Evolutionary conservation across 2,797 vertebrate genomes (phyloP), one percentile per base, ranked within the genome.

Genomic region (Glossophaga mutica): DNA sequence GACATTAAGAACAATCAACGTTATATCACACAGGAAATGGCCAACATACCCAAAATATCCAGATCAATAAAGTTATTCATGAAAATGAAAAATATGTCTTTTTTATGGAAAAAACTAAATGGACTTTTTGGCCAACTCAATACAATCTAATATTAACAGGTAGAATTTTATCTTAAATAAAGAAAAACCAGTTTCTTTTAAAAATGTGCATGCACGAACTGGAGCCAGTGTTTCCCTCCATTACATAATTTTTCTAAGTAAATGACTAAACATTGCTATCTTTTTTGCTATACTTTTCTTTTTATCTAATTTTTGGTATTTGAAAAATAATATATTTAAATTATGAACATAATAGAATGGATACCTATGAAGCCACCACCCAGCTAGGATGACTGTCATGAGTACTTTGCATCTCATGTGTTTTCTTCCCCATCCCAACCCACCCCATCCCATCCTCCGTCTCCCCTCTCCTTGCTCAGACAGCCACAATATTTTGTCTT

Each of bases 91-190:
- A 62, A 14, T 59, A 14, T 32, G 29, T 29, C 32, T n/a, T 65
- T n/a, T 65, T 65, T 65, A 65, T n/a, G 62, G 62, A 65, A 65
- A n/a, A 65, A 12, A 65, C 6, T 65, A 65, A 65, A 65, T 6
- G 6, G 62, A n/a, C 29, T n/a, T 65, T 65, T 65, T 15, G 29
- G 32, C 29, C 62, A n/a, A 65, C 14, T 32, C 62, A 65, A 18
- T 68, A 82, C 34, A 89, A 37, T 46, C 46, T 87, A 73, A 34
- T 37, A 44, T 62, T 16, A 87, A 82, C 46, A 92, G 39, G 44
- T 76, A 16, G 55, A 76, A 70, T 83, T 95, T 86, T 71, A 85
- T 82, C 87, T 94, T 88, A 93, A 87, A 37, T 44, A 71, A 14
- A 44, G 42, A 34, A 84, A 73, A 73, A 87, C 16, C 29, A 12